phyloP scores from a whole-genome alignment of 2,797 vertebrate genomes.

The Paratrypauchen microcephalus region DNA sequence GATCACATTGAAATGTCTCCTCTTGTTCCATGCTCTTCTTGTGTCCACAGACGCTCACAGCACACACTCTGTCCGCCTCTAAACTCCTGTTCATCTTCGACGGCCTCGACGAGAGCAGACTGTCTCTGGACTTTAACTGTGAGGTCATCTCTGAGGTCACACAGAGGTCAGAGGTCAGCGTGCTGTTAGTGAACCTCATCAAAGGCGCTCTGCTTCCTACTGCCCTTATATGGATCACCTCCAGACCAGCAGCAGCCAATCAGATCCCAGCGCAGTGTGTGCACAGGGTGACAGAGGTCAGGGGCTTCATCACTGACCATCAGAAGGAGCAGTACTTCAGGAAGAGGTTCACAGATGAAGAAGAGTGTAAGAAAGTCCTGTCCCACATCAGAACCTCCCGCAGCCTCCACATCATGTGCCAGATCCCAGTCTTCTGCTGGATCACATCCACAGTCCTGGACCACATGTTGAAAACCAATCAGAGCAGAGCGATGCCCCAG shows the following conservation, averaged over 20 bases:
- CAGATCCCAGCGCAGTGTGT: neutral
- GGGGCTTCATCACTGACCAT: neutral
- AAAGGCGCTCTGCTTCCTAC: constrained; percentile 11
- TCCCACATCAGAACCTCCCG: neutral
- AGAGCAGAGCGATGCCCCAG: neutral
- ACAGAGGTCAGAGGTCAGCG: constrained; percentile 18
- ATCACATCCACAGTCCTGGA: neutral
- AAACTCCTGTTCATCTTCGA: constrained; percentile 39
- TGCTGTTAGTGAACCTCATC: constrained; percentile 10
- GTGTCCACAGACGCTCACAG: neutral
- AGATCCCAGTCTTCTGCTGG: constrained; percentile 32
- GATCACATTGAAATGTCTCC: too few species aligned
- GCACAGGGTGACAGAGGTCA: neutral
- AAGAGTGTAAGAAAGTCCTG: neutral
- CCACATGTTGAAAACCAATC: neutral
- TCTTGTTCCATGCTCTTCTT: neutral
- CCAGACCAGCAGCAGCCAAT: constrained; percentile 5
- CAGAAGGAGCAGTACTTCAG: constrained; percentile 44
- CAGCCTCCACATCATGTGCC: constrained; percentile 35
- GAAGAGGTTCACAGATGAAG: neutral
- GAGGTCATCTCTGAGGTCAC: constrained; percentile 27
- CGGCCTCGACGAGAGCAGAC: constrained; percentile 30
- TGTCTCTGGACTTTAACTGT: constrained; percentile 25
- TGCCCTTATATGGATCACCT: constrained; percentile 18
- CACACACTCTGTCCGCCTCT: constrained; percentile 31